Conservation (phyloP, 1,140 invertebrate genomes). For the Pseudomyrmex sp. region DNA sequence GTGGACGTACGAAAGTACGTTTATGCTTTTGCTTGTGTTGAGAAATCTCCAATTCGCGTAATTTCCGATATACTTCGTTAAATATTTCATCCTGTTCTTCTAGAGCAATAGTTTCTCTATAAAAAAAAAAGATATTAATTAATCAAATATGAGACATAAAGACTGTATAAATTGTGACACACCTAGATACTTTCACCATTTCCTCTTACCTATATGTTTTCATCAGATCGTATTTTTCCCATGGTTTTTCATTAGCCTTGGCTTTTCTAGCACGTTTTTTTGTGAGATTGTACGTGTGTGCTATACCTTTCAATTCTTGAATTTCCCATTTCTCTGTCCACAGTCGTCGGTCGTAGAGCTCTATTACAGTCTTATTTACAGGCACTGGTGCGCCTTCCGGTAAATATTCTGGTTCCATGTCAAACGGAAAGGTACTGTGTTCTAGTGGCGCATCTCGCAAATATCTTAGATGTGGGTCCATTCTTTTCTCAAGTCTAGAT, state of each 20-base stretch:
- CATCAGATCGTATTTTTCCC: conserved; percentile 98
- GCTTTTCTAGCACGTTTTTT: conserved; percentile 87
- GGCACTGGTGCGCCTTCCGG: conserved; percentile 93
- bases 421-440: conserved; percentile 96
- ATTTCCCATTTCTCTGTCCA: conserved; percentile 95
- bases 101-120: conserved; percentile 92
- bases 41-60: conserved; percentile 89
- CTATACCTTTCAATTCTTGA: conserved; percentile 92
- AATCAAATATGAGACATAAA: neutral
- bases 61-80: conserved; percentile 91
- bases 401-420: conserved; percentile 94
- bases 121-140: conserved; percentile 53
- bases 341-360: conserved; percentile 91
- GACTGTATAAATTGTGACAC: neutral
- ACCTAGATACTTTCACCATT: conserved; percentile 10
- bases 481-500: conserved; percentile 95
- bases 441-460: conserved; percentile 96
- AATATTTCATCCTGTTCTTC: conserved; percentile 95
- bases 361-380: conserved; percentile 94
- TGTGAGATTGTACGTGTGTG: conserved; percentile 85
- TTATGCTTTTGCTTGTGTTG: conserved; percentile 89
- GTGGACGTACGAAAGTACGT: conserved; percentile 88
- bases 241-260: conserved; percentile 88
- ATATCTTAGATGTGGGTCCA: conserved; percentile 96
- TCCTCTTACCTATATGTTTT: conserved; percentile 92